Conservation (phyloP, 2,113 vertebrate genomes). For the Fukomys damarensis region DNA sequence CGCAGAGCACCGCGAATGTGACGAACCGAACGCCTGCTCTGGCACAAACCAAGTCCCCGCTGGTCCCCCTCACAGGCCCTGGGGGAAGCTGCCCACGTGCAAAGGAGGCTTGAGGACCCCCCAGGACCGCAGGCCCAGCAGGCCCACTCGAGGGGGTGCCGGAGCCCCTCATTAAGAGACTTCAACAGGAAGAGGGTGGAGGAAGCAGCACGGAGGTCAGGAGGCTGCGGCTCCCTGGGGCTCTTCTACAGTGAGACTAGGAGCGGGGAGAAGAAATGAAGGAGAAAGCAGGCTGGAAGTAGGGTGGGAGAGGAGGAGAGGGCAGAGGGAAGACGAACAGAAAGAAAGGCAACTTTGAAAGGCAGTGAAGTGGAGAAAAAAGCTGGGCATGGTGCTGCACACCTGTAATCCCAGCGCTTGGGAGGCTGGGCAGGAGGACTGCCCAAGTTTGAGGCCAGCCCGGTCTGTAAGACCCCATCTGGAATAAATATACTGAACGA, state of each 20-base stretch:
- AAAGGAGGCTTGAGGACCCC: not conserved
- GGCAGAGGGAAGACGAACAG: not conserved
- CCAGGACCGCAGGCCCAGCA: not conserved
- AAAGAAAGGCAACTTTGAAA: not conserved
- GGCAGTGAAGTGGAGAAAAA: not conserved
- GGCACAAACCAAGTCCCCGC: not conserved
- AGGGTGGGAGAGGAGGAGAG: rapidly evolving
- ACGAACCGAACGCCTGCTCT: not conserved
- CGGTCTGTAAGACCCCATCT: not conserved
- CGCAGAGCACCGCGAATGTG: not conserved
- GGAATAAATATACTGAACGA: not conserved
- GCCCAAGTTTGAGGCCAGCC: not conserved
- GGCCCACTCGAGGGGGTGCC: rapidly evolving
- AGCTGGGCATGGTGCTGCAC: not conserved
- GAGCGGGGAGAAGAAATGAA: not conserved
- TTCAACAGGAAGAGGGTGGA: not conserved
- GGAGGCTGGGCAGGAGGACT: not conserved
- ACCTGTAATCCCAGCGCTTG: not conserved
- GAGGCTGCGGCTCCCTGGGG: not conserved
- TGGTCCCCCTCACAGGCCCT: not conserved
- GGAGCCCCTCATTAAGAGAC: not conserved
- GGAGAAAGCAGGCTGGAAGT: rapidly evolving
- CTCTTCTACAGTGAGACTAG: no score
- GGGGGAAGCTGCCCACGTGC: not conserved
- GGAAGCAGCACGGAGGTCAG: not conserved